Conservation (phyloP, 2,113 vertebrate species). For the Crotalus viridis region DNA sequence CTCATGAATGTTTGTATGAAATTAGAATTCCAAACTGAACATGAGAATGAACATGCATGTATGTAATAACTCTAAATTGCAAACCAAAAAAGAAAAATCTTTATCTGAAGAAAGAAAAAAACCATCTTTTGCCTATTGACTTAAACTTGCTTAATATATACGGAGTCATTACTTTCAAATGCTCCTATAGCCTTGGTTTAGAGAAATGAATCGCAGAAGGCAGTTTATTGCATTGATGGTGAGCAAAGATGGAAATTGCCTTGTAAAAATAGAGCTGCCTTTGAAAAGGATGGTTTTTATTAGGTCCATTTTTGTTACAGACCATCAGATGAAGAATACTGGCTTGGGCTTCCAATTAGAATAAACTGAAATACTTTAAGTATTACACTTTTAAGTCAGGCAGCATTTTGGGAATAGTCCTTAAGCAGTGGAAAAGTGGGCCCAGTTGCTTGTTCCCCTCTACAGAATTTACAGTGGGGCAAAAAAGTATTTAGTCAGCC, state of each 20-base stretch:
- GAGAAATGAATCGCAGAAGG: conserved; percentile 14
- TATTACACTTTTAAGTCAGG: neutral
- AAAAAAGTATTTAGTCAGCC: too few species aligned
- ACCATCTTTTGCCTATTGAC: neutral
- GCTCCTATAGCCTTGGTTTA: conserved; percentile 7
- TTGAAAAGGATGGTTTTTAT: neutral
- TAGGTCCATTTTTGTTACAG: neutral
- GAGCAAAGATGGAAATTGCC: neutral
- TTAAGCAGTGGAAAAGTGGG: neutral
- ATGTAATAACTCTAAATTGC: neutral
- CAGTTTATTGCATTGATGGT: conserved; percentile 3
- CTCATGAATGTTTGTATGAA: neutral
- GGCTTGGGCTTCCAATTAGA: neutral
- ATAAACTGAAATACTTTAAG: neutral
- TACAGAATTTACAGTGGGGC: neutral
- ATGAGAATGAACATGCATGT: neutral
- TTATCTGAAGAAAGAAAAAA: neutral
- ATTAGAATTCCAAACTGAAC: neutral
- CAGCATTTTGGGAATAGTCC: neutral
- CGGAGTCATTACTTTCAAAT: conserved; percentile 2
- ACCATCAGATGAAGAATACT: neutral
- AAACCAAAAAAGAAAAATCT: neutral
- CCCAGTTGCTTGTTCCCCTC: neutral
- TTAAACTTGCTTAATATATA: neutral
- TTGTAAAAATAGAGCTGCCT: neutral